phyloP scores from a whole-genome alignment of 2,888 invertebrate species.

The Orchestes rusci region DNA sequence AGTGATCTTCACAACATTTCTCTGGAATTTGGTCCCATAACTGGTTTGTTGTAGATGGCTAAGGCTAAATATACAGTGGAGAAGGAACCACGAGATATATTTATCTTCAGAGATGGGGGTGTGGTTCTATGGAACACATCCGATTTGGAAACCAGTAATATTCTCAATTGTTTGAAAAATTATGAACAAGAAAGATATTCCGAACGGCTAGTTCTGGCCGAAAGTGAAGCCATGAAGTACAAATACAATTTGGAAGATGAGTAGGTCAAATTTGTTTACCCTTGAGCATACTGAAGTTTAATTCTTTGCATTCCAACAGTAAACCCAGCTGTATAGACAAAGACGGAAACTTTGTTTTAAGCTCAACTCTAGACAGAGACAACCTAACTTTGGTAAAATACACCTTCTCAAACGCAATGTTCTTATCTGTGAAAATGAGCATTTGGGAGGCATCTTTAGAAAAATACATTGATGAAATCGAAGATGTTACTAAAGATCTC shows the following conservation, averaged over 20 bases:
- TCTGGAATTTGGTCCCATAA: no score
- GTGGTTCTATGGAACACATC: slow-evolving; percentile 88
- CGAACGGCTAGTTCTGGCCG: slow-evolving; percentile 59
- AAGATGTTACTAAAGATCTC: slow-evolving; percentile 71
- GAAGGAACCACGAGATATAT: slow-evolving; percentile 73
- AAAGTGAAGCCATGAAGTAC: slow-evolving; percentile 80
- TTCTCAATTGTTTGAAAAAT: slow-evolving; percentile 64
- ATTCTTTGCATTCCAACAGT: slow-evolving; percentile 23
- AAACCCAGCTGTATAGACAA: slow-evolving; percentile 33
- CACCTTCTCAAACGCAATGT: slow-evolving; percentile 91
- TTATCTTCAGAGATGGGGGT: slow-evolving; percentile 86
- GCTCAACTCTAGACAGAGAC: slow-evolving; percentile 42
- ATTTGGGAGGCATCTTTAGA: slow-evolving; percentile 89
- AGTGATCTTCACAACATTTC: no score
- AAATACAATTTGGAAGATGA: slow-evolving; percentile 52
- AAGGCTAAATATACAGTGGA: slow-evolving; percentile 74
- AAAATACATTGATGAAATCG: slow-evolving; percentile 74
- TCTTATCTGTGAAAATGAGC: slow-evolving; percentile 87
- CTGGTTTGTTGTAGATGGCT: slow-evolving; percentile 11
- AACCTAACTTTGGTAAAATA: slow-evolving; percentile 69
- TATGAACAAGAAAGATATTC: slow-evolving; percentile 67
- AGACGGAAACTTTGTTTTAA: slow-evolving; percentile 38
- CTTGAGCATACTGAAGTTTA: neutral
- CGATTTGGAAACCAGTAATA: slow-evolving; percentile 69
- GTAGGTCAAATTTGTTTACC: slow-evolving; percentile 36